Conservation (phyloP, 2,113 vertebrate genomes). For the mouse (Mus musculus) region GRCm39 chr4:140864501-140865000, state of each 20-base stretch:
- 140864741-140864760: not conserved
- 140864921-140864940: not conserved
- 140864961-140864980: not conserved
- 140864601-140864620: not conserved
- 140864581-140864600: not conserved
- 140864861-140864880: not conserved
- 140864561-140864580: not conserved
- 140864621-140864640: not conserved
- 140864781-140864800: not conserved
- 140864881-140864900: not conserved
- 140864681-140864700: not conserved
- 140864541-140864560: not conserved
- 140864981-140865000: not conserved
- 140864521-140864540: not conserved
- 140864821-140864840: too few species aligned
- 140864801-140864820: not conserved
- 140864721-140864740: too few species aligned
- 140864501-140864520: not conserved
- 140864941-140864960: not conserved
- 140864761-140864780: slow-evolving; percentile 23
- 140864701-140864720: too few species aligned
- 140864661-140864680: not conserved
- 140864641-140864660: not conserved
- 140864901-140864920: not conserved
- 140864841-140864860: not conserved